Evolutionary conservation across 2,113 vertebrate species (phyloP), one percentile per base, ranked within the genome.

Genomic region (Ursus arctos): DNA sequence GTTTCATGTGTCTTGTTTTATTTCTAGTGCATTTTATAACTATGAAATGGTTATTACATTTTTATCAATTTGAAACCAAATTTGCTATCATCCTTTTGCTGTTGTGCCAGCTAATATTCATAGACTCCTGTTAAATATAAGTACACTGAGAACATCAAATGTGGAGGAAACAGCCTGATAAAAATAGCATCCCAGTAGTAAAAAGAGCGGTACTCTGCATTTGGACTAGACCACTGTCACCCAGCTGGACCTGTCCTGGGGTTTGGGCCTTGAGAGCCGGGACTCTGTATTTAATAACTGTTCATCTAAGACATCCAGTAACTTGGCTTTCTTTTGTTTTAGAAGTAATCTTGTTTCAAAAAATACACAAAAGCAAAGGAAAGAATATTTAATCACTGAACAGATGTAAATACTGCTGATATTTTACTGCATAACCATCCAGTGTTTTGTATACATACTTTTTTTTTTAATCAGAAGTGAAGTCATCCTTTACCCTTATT

Each of bases 311-410:
- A 77, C 15, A 49, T 43, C 43, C 1, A 53, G 19, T 76, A 63
- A 49, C 28, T 36, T 53, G 51, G 4, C 19, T 92, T 49, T 43
- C 5, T 79, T 77, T 69, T 82, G 36, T 82, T 96, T 94, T 31
- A 83, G 57, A 96, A 88, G 84, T 51, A 81, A 88, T 59, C 26
- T 61, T 87, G 67, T 83, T 94, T 82, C 13, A 49, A 65, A 88
- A 96, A 63, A 53, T 51, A 74, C 11, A 49, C 67, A 88, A 61
- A 89, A 90, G 11, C 89, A 96, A 86, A 79, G 14, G 31, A 57
- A 72, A 82, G n/a, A 96, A 69, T 95, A 96, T 74, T 96, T 96
- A 88, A 91, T 93, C 72, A 79, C 77, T 82, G 33, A 55, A 24
- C 9, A 77, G 47, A 57, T 63, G 19, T 85, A 76, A 88, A 86